Conservation (phyloP, 2,797 vertebrate genomes). For the Mus caroli region DNA sequence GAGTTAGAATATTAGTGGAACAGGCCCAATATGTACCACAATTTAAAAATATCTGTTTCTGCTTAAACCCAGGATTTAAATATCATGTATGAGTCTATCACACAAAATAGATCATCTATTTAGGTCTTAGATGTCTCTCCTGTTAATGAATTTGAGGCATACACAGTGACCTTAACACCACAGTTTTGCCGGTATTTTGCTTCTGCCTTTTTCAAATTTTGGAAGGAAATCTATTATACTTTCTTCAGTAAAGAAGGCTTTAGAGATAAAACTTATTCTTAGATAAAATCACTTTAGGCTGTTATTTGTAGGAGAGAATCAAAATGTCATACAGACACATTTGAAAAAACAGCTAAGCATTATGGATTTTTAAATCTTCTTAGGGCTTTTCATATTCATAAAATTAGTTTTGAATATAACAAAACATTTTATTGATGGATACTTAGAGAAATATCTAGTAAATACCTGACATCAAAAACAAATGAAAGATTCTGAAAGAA, state of each 20-base stretch:
- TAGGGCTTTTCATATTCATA: conserved; percentile 34
- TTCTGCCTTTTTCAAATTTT: not conserved
- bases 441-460: conserved; percentile 46
- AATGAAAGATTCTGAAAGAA: not conserved
- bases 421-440: conserved; percentile 52
- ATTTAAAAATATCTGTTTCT: conserved; percentile 21
- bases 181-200: not conserved
- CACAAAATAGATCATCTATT: not conserved
- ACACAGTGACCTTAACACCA: not conserved
- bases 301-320: conserved; percentile 47
- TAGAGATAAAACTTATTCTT: not conserved
- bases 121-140: not conserved
- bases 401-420: conserved; percentile 57
- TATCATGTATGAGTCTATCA: not conserved
- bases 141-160: not conserved
- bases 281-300: conserved; percentile 31
- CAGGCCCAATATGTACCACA: not conserved
- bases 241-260: not conserved
- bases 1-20: conserved; percentile 9
- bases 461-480: conserved; percentile 36
- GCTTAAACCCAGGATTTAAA: not conserved
- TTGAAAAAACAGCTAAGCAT: conserved; percentile 27
- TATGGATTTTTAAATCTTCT: conserved; percentile 42
- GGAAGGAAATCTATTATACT: conserved; percentile 33
- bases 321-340: conserved; percentile 48